Conservation (phyloP, 2,113 vertebrate species). For the Nibea albiflora region DNA sequence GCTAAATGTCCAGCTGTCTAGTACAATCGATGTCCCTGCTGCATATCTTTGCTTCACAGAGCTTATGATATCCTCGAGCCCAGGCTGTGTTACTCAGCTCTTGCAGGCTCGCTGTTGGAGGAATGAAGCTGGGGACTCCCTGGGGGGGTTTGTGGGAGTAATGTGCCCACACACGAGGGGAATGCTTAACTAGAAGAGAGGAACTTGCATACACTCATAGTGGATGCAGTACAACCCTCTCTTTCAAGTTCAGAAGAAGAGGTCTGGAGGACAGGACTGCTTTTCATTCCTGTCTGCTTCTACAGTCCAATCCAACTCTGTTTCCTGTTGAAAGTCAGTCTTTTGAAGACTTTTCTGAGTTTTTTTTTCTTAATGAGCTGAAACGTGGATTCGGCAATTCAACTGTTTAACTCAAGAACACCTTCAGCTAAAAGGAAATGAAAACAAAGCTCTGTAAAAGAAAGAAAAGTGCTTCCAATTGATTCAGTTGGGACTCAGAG, state of each 20-base stretch:
- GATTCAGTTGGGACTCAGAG: background rate
- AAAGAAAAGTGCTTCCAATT: background rate
- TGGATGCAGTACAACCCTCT: background rate
- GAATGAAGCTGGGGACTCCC: constrained; percentile 18
- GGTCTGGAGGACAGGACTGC: background rate
- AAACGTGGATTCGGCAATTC: background rate
- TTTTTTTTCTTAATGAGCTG: constrained; percentile 2
- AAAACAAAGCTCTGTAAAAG: constrained; percentile 8
- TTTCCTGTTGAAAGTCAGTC: background rate
- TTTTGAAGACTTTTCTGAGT: background rate
- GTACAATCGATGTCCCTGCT: background rate
- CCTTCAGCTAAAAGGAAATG: background rate
- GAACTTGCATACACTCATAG: background rate
- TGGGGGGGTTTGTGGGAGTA: constrained; percentile 6
- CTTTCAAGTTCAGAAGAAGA: constrained; percentile 14
- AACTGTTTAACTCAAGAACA: background rate
- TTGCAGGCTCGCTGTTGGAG: constrained; percentile 11
- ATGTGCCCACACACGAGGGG: constrained; percentile 17
- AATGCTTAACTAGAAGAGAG: constrained; percentile 5
- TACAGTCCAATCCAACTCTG: background rate
- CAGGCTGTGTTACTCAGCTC: constrained; percentile 13
- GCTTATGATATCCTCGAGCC: background rate
- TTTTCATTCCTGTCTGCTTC: background rate
- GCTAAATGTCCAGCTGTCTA: too few species aligned
- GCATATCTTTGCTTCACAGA: background rate